Conservation (phyloP, 1,140 invertebrate species). For the Caligus rogercresseyi region DNA sequence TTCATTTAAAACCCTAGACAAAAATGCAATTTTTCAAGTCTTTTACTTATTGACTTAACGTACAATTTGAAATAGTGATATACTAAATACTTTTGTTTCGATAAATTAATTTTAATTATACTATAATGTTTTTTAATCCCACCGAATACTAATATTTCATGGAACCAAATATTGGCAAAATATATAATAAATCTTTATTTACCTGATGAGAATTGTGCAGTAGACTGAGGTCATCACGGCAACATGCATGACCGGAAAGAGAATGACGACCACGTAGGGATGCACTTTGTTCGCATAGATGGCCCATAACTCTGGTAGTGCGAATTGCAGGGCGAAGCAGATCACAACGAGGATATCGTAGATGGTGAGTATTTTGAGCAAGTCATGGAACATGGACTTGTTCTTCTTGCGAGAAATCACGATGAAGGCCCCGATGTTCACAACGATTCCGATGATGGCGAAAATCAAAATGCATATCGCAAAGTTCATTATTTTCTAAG, state of each 20-base stretch:
- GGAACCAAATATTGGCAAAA: too few relatives aligned
- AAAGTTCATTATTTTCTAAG: background rate
- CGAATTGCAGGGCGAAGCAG: conserved; percentile 9
- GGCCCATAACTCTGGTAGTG: conserved; percentile 1
- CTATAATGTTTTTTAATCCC: too few relatives aligned
- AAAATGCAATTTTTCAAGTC: too few relatives aligned
- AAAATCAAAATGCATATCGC: conserved; percentile 3
- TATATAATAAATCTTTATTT: background rate
- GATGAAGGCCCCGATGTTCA: conserved; percentile 13
- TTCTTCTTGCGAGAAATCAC: conserved; percentile 1
- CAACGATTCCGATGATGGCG: conserved; percentile 2
- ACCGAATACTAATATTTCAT: too few relatives aligned
- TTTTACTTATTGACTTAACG: too few relatives aligned
- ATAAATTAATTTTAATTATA: too few relatives aligned
- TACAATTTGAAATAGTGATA: too few relatives aligned
- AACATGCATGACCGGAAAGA: conserved; percentile 12
- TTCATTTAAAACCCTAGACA: too few relatives aligned
- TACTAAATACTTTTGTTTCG: too few relatives aligned
- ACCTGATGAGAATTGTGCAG: conserved; percentile 10
- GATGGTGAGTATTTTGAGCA: conserved; percentile 8
- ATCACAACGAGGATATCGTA: conserved; percentile 14
- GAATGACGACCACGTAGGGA: background rate
- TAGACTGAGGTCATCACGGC: conserved; percentile 13
- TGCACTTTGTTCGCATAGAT: background rate
- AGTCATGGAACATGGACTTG: conserved; percentile 13